Percentiles rank a stretch among this genome's conserved stretches.
phyloP scores from a whole-genome alignment of 2,113 vertebrate genomes.

The Scomber japonicus region DNA sequence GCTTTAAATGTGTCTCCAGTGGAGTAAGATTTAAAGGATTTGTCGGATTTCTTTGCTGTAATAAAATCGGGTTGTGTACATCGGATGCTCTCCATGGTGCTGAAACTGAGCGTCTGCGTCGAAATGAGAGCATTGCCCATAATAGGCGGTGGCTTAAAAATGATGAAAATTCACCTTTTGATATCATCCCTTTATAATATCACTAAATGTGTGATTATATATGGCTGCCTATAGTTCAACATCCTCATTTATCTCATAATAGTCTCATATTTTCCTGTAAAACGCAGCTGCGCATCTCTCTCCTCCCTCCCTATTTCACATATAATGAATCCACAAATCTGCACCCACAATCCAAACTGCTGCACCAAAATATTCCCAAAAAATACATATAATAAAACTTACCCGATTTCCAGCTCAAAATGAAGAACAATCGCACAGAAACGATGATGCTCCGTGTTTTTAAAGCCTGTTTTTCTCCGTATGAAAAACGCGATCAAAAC shows the following conservation, averaged over 20 bases:
- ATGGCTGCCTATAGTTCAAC: neutral
- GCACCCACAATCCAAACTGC: rapidly evolving
- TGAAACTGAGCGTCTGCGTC: slow-evolving; percentile 74
- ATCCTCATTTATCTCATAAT: neutral
- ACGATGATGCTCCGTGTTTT: slow-evolving; percentile 67
- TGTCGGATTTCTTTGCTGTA: neutral
- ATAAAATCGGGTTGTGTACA: neutral
- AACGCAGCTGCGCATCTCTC: neutral
- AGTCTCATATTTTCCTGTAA: neutral
- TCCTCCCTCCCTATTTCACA: neutral
- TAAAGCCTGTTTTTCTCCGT: slow-evolving; percentile 36
- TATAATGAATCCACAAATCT: neutral
- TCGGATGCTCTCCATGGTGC: slow-evolving; percentile 85
- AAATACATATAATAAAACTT: slow-evolving; percentile 42
- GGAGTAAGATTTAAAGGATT: neutral
- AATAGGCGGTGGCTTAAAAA: slow-evolving; percentile 64
- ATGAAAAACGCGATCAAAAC: slow-evolving; percentile 35
- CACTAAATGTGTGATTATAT: neutral
- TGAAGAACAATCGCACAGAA: slow-evolving; percentile 35
- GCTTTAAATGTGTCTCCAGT: neutral
- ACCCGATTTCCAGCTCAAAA: slow-evolving; percentile 62
- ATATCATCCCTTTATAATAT: neutral
- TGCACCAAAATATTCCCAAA: neutral
- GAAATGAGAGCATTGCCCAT: slow-evolving; percentile 24
- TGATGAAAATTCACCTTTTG: neutral